These are phyloP conservation scores for Drosophila dives DNA, from an alignment of 2,888 invertebrate species.

Conservation along the genomic window DNA sequence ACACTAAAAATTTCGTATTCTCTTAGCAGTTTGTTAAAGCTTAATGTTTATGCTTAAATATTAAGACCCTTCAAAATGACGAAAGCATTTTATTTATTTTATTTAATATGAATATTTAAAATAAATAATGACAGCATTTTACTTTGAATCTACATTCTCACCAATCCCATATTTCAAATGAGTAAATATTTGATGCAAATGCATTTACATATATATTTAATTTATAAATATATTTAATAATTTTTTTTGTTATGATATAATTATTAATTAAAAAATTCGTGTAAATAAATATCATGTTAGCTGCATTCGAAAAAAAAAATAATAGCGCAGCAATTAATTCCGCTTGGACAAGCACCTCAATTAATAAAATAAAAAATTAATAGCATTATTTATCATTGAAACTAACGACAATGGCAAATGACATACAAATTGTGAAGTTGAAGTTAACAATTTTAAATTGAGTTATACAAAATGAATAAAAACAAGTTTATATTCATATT, in stretches of 20 bases:
- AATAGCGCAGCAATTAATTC: constrained; percentile 28
- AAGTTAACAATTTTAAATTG: neutral
- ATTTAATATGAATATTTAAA: neutral
- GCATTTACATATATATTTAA: neutral
- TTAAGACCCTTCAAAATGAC: too few relatives aligned
- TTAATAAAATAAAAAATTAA: constrained; percentile 39
- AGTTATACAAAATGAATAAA: constrained; percentile 1
- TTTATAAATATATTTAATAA: constrained; percentile 18
- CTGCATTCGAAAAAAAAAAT: neutral
- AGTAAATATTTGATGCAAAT: constrained; percentile 2
- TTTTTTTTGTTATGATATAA: neutral
- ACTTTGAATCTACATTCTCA: neutral
- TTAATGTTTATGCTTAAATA: too few relatives aligned
- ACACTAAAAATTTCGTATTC: too few relatives aligned
- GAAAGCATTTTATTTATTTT: neutral
- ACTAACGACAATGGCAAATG: neutral
- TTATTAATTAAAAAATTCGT: neutral
- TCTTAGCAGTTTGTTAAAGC: too few relatives aligned
- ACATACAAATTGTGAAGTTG: neutral
- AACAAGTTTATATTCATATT: constrained; percentile 3
- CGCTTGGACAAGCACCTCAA: constrained; percentile 31
- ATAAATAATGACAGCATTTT: neutral
- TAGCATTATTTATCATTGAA: constrained; percentile 14
- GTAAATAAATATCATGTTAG: neutral
- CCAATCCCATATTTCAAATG: neutral